phyloP scores from a whole-genome alignment of 1,140 invertebrate genomes.

The Sarcophaga bullata region DNA sequence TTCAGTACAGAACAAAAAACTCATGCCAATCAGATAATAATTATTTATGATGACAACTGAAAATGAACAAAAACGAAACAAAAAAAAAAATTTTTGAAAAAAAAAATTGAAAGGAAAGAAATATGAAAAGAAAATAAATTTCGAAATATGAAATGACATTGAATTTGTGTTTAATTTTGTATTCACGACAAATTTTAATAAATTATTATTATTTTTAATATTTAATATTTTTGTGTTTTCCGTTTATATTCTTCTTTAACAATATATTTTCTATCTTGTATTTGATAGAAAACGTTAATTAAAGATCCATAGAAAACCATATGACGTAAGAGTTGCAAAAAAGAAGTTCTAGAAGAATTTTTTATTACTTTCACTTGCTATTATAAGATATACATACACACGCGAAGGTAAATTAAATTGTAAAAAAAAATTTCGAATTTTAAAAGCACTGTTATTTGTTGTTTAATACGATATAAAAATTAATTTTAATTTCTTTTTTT shows the following conservation, averaged over 20 bases:
- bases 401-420: not conserved
- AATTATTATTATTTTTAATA: constrained; percentile 31
- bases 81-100: not conserved
- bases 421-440: too few species aligned
- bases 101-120: too few species aligned
- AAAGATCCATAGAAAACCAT: not conserved
- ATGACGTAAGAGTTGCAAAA: constrained; percentile 21
- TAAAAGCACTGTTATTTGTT: too few species aligned
- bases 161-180: constrained; percentile 20
- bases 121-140: constrained; percentile 22
- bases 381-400: not conserved
- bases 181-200: constrained; percentile 9
- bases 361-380: constrained; percentile 15
- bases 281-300: not conserved
- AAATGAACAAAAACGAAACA: not conserved
- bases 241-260: too few species aligned
- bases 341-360: constrained; percentile 29
- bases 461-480: not conserved
- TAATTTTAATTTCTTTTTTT: constrained; percentile 27
- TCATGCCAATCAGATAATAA: constrained; percentile 37
- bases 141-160: constrained; percentile 33
- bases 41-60: constrained; percentile 35
- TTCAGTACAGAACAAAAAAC: not conserved
- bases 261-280: too few species aligned
- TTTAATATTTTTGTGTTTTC: not conserved